A percentile compares a stretch with the other conserved stretches of the same genome.
Conservation (phyloP, 37 sponge, comb jelly and placozoan species). For the Cladorhizidae sp. region DNA sequence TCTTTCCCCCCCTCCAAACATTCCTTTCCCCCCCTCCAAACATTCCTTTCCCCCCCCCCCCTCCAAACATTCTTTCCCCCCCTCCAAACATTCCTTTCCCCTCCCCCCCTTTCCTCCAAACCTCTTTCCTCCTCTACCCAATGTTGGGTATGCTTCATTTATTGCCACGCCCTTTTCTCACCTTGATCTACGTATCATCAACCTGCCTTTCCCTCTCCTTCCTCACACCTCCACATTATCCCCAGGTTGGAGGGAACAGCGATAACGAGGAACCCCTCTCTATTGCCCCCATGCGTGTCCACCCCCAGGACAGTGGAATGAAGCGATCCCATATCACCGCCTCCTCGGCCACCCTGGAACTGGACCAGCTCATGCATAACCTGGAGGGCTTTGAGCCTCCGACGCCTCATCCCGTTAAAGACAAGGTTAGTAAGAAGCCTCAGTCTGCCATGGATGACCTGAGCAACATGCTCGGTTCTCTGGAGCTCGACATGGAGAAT, state of each 20-base stretch:
- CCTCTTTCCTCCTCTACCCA: no score
- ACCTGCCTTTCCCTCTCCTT: no score
- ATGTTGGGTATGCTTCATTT: no score
- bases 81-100: no score
- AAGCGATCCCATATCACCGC: constrained; percentile 29
- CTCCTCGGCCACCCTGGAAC: constrained; percentile 86
- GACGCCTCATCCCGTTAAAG: not conserved
- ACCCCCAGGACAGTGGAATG: not conserved
- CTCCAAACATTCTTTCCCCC: no score
- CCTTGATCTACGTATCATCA: no score
- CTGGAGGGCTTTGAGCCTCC: constrained; percentile 78
- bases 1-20: no score
- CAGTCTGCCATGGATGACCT: constrained; percentile 55
- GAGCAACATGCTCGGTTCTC: constrained; percentile 81
- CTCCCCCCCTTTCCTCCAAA: no score
- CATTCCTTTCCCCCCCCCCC: no score
- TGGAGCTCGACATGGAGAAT: constrained; percentile 64
- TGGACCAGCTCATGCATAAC: constrained; percentile 90
- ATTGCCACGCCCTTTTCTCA: no score
- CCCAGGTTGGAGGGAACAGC: not conserved
- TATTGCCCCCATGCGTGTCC: not conserved
- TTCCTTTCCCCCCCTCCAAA: no score
- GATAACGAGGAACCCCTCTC: not conserved
- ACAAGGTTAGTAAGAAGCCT: constrained; percentile 11
- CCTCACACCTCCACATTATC: not conserved